Percentiles rank a stretch among this genome's conserved stretches.
Conservation (phyloP, 2,113 vertebrate species). For the Ia io region DNA sequence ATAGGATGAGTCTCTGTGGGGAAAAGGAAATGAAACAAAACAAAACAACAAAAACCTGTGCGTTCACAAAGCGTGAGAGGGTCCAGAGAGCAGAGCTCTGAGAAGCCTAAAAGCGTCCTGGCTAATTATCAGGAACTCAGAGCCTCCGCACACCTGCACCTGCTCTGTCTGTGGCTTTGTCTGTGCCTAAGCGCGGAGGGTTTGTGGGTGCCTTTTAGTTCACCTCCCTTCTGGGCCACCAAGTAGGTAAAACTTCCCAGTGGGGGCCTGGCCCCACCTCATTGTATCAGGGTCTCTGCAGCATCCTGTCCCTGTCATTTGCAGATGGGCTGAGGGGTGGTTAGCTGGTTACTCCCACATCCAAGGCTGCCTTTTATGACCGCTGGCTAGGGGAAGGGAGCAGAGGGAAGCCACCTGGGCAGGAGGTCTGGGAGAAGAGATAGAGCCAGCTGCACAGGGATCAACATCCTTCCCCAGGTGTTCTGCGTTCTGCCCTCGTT, state of each 20-base stretch:
- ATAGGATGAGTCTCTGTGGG: neutral
- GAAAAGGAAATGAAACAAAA: neutral
- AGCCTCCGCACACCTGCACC: too few species aligned
- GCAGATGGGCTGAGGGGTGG: neutral
- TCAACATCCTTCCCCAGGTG: neutral
- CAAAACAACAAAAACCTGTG: neutral
- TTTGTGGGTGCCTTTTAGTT: neutral
- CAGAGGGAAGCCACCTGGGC: neutral
- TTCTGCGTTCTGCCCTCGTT: slow-evolving; percentile 34
- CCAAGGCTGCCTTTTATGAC: neutral
- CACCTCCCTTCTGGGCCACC: neutral
- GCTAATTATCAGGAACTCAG: neutral
- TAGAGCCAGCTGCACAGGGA: neutral
- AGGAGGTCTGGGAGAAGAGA: neutral
- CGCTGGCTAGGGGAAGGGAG: neutral
- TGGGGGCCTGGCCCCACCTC: neutral
- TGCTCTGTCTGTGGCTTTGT: too few species aligned
- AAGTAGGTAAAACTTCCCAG: neutral
- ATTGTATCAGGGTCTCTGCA: neutral
- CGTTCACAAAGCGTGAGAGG: neutral
- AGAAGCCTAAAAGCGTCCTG: neutral
- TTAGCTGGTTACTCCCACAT: neutral
- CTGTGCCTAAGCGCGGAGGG: neutral
- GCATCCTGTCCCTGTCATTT: neutral
- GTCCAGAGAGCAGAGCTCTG: neutral